These are phyloP conservation scores for Dexiosoma caninum DNA, from an alignment of 2,888 invertebrate genomes.

Conservation along the genomic window DNA sequence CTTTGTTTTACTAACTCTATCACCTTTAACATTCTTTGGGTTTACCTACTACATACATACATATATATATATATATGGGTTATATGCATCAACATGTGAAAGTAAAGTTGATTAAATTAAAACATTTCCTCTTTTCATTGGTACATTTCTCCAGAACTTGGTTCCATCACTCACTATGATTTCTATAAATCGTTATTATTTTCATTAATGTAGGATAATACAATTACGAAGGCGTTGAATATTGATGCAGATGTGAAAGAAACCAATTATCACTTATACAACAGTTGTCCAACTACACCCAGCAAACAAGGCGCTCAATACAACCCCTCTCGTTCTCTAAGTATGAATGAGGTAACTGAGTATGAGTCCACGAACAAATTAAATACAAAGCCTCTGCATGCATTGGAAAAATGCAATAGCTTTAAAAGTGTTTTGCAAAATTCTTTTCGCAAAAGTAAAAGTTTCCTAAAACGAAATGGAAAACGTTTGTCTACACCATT, in stretches of 20 bases:
- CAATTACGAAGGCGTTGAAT: constrained; percentile 13
- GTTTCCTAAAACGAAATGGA: constrained; percentile 70
- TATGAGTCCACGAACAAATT: not conserved
- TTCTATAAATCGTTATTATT: constrained; percentile 2
- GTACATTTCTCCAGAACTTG: not conserved
- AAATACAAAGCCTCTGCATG: not conserved
- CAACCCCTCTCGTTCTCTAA: constrained; percentile 29
- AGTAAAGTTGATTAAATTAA: not conserved
- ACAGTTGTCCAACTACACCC: constrained; percentile 69
- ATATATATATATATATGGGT: too few relatives aligned
- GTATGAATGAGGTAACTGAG: constrained; percentile 43
- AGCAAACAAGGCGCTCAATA: constrained; percentile 49
- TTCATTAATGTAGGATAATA: constrained; percentile 40
- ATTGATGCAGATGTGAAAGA: not conserved
- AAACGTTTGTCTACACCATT: constrained; percentile 68
- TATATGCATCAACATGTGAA: not conserved
- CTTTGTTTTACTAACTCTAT: not conserved
- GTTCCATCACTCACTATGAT: not conserved
- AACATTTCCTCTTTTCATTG: not conserved
- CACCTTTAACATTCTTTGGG: not conserved
- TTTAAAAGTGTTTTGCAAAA: constrained; percentile 73
- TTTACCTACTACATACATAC: not conserved
- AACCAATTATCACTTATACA: constrained; percentile 59
- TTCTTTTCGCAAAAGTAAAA: constrained; percentile 74
- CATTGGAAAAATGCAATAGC: constrained; percentile 69